Conservation (phyloP, 2,113 vertebrate genomes). For the Sminthopsis crassicaudata region DNA sequence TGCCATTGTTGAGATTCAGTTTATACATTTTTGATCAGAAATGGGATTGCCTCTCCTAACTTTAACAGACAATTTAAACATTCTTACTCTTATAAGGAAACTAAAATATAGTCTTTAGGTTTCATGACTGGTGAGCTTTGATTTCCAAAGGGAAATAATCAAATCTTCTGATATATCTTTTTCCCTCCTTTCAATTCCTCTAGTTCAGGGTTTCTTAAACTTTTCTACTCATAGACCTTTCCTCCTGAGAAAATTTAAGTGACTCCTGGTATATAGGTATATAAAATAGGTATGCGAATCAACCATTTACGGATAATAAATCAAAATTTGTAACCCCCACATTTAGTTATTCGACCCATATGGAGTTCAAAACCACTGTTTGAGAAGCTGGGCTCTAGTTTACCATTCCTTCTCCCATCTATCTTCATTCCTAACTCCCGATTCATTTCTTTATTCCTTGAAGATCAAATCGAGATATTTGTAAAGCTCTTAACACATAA, state of each 20-base stretch:
- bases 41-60: neutral
- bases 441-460: neutral
- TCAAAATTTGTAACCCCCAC: no score
- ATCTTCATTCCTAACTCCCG: neutral
- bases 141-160: neutral
- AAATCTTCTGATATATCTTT: neutral
- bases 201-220: no score
- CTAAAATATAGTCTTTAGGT: neutral
- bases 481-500: neutral
- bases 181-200: neutral
- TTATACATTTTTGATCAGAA: neutral
- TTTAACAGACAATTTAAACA: neutral
- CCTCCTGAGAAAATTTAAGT: no score
- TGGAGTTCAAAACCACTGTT: no score
- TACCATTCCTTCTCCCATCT: neutral
- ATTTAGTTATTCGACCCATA: no score
- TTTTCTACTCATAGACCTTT: no score
- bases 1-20: neutral
- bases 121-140: neutral
- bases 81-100: neutral
- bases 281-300: no score
- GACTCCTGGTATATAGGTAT: no score
- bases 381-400: neutral
- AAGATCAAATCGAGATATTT: neutral
- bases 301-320: no score